A percentile compares a stretch with the other conserved stretches of the same genome.
phyloP scores from a whole-genome alignment of 1,140 invertebrate genomes.

The Heliconius hewitsoni region DNA sequence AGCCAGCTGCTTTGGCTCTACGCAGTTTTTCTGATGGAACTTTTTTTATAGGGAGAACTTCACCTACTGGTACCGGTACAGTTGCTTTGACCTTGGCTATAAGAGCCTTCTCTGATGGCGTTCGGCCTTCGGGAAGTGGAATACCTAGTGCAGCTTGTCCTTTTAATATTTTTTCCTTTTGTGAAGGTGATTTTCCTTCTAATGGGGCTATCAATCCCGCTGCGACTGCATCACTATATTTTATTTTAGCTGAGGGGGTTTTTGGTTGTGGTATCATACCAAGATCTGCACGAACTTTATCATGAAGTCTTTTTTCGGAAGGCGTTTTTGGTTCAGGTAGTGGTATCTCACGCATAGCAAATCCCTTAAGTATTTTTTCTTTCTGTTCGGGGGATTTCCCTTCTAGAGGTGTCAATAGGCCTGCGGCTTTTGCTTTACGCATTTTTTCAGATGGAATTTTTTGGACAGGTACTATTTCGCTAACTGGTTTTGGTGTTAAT shows the following conservation, averaged over 20 bases:
- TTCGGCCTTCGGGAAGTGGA: slow-evolving; percentile 44
- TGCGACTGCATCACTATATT: slow-evolving; percentile 40
- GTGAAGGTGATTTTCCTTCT: slow-evolving; percentile 39
- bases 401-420: slow-evolving; percentile 42
- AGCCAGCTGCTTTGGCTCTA: slow-evolving; percentile 45
- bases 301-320: slow-evolving; percentile 45
- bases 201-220: slow-evolving; percentile 43
- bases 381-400: slow-evolving; percentile 49
- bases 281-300: slow-evolving; percentile 41
- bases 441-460: slow-evolving; percentile 37
- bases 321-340: slow-evolving; percentile 46
- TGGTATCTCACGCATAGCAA: slow-evolving; percentile 38
- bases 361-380: slow-evolving; percentile 48
- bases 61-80: neutral
- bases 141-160: slow-evolving; percentile 43
- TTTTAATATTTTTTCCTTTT: slow-evolving; percentile 46
- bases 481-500: slow-evolving; percentile 27
- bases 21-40: slow-evolving; percentile 34
- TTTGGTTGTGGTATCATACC: slow-evolving; percentile 39
- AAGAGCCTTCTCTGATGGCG: slow-evolving; percentile 27
- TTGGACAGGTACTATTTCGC: neutral
- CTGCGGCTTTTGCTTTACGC: slow-evolving; percentile 44
- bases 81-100: neutral
- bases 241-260: slow-evolving; percentile 31
- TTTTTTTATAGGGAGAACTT: neutral